A percentile compares a stretch with the other conserved stretches of the same genome.
These are phyloP conservation scores for Cuniculus paca DNA, from an alignment of 2,797 vertebrate genomes.

Conservation along the genomic window DNA sequence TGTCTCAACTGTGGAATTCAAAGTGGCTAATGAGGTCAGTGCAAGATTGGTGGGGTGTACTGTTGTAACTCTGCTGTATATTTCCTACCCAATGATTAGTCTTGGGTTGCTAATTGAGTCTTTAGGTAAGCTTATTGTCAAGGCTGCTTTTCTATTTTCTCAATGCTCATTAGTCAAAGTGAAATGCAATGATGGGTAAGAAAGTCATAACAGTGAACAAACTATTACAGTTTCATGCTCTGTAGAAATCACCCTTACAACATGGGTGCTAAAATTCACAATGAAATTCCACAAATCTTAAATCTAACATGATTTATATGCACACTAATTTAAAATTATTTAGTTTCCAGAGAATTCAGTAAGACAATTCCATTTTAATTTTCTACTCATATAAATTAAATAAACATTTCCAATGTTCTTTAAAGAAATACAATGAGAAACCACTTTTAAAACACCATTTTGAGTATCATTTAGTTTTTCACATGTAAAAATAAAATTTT, in stretches of 20 bases:
- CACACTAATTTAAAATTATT: constrained; percentile 32
- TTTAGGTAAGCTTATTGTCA: constrained; percentile 28
- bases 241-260: neutral
- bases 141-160: neutral
- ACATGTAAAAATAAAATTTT: neutral
- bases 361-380: constrained; percentile 37
- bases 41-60: neutral
- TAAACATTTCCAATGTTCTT: constrained; percentile 45
- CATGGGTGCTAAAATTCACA: neutral
- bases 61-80: neutral
- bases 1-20: neutral
- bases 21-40: constrained; percentile 32
- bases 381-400: constrained; percentile 36
- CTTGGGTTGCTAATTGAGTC: constrained; percentile 4
- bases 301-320: neutral
- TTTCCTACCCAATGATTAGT: constrained; percentile 33
- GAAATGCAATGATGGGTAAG: neutral
- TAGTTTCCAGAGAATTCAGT: constrained; percentile 17
- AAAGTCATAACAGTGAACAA: neutral
- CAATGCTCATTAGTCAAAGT: constrained; percentile 57
- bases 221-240: neutral
- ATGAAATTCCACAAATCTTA: constrained; percentile 6
- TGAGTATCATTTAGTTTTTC: constrained; percentile 46
- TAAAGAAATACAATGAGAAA: neutral
- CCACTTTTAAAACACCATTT: constrained; percentile 21